Conservation (phyloP, 2,797 vertebrate genomes). For the Merluccius polli region DNA sequence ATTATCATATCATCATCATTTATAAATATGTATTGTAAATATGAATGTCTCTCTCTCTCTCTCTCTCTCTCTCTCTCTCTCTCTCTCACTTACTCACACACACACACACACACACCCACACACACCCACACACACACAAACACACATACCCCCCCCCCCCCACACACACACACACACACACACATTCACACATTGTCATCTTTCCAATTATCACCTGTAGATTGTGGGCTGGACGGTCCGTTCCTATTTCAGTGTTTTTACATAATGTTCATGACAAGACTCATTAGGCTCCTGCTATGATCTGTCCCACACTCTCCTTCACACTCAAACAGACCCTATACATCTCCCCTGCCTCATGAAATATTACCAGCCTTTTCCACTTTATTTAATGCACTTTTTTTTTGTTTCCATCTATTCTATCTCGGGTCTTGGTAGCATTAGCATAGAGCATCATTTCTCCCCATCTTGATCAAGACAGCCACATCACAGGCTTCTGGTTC, state of each 20-base stretch:
- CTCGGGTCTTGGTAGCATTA: not conserved
- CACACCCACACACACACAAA: not conserved
- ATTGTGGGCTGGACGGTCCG: not conserved
- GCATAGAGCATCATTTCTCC: not conserved
- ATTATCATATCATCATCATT: not conserved
- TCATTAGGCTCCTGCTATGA: not conserved
- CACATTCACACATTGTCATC: constrained; percentile 1
- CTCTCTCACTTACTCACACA: not conserved
- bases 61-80: not conserved
- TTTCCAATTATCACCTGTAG: constrained; percentile 9
- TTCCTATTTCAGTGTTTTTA: not conserved
- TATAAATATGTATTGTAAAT: not conserved
- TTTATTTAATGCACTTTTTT: not conserved
- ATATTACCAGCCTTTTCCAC: not conserved
- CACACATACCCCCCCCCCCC: not conserved
- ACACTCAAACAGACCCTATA: not conserved
- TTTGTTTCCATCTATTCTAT: not conserved
- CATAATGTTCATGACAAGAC: not conserved
- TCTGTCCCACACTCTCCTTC: not conserved
- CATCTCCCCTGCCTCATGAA: not conserved
- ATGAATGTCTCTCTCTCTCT: not conserved
- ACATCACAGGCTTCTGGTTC: not conserved
- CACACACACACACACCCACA: not conserved
- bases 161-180: not conserved
- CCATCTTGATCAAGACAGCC: not conserved